phyloP scores from a whole-genome alignment of 2,888 invertebrate genomes.

The Dryocosmus kuriphilus region DNA sequence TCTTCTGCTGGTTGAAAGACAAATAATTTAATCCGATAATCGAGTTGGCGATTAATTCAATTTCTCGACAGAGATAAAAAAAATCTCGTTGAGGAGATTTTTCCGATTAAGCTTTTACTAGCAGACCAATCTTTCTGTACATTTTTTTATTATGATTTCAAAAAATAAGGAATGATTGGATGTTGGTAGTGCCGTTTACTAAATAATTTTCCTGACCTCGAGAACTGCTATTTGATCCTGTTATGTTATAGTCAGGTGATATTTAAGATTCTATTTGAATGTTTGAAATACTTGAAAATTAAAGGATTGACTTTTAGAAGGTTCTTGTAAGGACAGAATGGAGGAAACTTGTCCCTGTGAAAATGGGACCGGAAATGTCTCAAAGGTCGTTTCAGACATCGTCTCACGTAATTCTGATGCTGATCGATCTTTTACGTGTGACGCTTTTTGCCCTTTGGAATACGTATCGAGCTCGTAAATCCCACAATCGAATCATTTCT shows the following conservation, averaged over 20 bases:
- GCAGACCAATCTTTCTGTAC: neutral
- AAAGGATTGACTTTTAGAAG: neutral
- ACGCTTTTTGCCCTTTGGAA: slow-evolving; percentile 24
- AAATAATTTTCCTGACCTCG: neutral
- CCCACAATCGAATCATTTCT: slow-evolving; percentile 62
- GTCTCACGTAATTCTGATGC: slow-evolving; percentile 15
- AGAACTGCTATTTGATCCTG: neutral
- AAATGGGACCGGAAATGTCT: slow-evolving; percentile 6
- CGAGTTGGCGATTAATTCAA: slow-evolving; percentile 32
- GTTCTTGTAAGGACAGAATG: neutral
- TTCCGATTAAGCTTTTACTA: neutral
- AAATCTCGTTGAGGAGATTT: neutral
- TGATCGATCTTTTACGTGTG: slow-evolving; percentile 35
- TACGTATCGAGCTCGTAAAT: slow-evolving; percentile 58
- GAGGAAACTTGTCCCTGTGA: neutral
- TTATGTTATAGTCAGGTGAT: neutral
- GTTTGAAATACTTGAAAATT: too few species aligned
- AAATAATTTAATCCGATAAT: slow-evolving; percentile 36
- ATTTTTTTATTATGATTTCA: neutral
- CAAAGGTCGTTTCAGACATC: slow-evolving; percentile 7
- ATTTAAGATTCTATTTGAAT: too few species aligned
- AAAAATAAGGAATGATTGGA: neutral
- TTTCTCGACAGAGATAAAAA: slow-evolving; percentile 3
- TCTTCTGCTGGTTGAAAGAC: slow-evolving; percentile 14
- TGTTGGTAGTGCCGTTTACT: neutral